Base-by-base conservation (phyloP, 1,140 invertebrate genomes). In the Wiebesia pumilae region DNA sequence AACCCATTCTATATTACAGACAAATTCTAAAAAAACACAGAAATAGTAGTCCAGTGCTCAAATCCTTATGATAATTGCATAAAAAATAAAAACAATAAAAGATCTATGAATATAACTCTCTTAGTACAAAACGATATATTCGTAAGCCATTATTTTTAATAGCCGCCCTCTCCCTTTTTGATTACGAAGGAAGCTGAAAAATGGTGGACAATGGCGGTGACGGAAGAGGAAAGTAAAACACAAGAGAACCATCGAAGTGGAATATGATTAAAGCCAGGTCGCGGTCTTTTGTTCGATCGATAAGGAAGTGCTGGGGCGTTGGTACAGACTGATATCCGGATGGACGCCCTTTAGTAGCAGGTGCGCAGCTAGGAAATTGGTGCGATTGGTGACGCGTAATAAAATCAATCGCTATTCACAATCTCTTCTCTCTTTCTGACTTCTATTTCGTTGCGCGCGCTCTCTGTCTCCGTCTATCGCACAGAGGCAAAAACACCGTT, bases 391-490 rank as follows among this genome's bases (percentile, higher is more conserved):
- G 80, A 86, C 80, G 85, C 58, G 80, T 83, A 82, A 86, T 86
- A 86, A 86, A 82, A 86, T 86, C 85, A 73, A 86, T 86, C 85
- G 80, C n/a, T 67, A 81, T 73, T 84, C 81, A 83, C 43, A 51
- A 35, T 19, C 33, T 38, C 1, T 4, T 12, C 38, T 10, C 62
- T 27, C 40, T 38, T 6, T 24, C 65, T 58, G 7, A 3, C n/a
- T 79, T 6, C 47, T 38, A 14, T 35, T 19, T 35, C 7, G 7
- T 12, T 51, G 10, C 30, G 21, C 2, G 30, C 47, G 30, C n/a
- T 33, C 77, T 35, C 33, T 43, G 14, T 40, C 33, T 75, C 43
- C 19, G 38, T 21, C 38, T 19, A 1, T 40, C 71, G 62, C 33
- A 24, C 75, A 71, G 58, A 24, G 62, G 81, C 65, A 86, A 78